phyloP scores from a whole-genome alignment of 2,888 invertebrate species.

The Meteorus colon region DNA sequence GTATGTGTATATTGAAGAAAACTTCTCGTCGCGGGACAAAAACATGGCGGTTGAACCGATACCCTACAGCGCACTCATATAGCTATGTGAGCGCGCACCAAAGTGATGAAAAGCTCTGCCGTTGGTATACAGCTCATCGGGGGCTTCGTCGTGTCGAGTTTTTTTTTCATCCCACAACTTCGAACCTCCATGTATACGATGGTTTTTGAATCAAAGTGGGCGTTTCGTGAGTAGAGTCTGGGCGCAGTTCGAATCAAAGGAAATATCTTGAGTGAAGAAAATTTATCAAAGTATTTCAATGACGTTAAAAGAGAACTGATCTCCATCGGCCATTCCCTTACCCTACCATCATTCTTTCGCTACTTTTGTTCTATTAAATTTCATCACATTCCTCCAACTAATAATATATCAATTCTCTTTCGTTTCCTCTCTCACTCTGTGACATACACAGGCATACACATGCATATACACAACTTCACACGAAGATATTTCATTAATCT shows the following conservation, averaged over 20 bases:
- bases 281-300: slow-evolving; percentile 19
- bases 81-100: slow-evolving; percentile 1
- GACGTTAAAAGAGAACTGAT: slow-evolving; percentile 16
- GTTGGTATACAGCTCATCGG: slow-evolving; percentile 34
- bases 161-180: slow-evolving; percentile 29
- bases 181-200: slow-evolving; percentile 45
- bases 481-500: slow-evolving; percentile 16
- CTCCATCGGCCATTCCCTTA: background rate
- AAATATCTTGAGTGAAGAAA: slow-evolving; percentile 18
- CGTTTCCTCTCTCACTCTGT: too few species aligned
- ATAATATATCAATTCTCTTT: background rate
- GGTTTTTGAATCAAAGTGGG: background rate
- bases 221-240: background rate
- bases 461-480: background rate
- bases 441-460: too few species aligned
- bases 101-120: slow-evolving; percentile 25
- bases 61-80: slow-evolving; percentile 6
- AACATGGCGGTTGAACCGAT: slow-evolving; percentile 49
- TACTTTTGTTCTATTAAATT: slow-evolving; percentile 18
- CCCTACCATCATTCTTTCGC: background rate
- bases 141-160: slow-evolving; percentile 35
- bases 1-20: slow-evolving; percentile 1
- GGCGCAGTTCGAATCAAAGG: slow-evolving; percentile 23
- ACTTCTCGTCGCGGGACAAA: slow-evolving; percentile 33
- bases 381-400: slow-evolving; percentile 7